Conservation (phyloP, 2,113 vertebrate genomes). For the Herpetotheres cachinnans region DNA sequence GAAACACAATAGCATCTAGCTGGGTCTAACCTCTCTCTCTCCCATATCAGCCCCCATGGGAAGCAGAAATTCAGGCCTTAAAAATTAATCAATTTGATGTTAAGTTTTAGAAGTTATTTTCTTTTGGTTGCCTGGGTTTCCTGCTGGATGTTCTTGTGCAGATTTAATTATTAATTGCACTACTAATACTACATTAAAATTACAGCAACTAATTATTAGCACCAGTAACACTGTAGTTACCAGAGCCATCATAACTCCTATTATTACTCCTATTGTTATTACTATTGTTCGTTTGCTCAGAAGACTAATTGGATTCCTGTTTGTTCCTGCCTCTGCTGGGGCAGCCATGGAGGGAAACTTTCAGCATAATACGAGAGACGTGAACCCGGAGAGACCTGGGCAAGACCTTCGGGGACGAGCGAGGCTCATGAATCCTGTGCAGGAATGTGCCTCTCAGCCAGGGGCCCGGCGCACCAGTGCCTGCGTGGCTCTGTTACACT, state of each 20-base stretch:
- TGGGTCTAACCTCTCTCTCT: conserved; percentile 25
- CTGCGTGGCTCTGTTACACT: background rate
- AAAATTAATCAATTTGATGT: conserved; percentile 61
- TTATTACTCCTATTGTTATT: background rate
- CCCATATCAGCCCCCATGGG: conserved; percentile 20
- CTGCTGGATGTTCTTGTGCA: background rate
- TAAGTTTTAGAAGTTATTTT: conserved; percentile 46
- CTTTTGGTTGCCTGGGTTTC: conserved; percentile 21
- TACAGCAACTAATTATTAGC: conserved; percentile 25
- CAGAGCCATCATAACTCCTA: background rate
- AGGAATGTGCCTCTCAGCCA: background rate
- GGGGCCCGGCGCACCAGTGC: background rate
- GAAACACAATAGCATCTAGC: conserved; percentile 50
- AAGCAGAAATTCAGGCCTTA: conserved; percentile 41
- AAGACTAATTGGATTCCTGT: background rate
- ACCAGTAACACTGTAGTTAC: background rate
- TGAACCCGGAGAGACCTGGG: background rate
- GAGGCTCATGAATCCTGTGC: background rate
- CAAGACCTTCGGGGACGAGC: accelerated
- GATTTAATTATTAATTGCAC: conserved; percentile 18
- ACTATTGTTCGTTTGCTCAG: background rate
- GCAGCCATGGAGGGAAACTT: background rate
- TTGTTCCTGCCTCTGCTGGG: background rate
- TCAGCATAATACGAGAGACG: background rate
- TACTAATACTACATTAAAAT: conserved; percentile 4